phyloP scores from a whole-genome alignment of 2,797 vertebrate genomes.

The Pantherophis vulpinus region DNA sequence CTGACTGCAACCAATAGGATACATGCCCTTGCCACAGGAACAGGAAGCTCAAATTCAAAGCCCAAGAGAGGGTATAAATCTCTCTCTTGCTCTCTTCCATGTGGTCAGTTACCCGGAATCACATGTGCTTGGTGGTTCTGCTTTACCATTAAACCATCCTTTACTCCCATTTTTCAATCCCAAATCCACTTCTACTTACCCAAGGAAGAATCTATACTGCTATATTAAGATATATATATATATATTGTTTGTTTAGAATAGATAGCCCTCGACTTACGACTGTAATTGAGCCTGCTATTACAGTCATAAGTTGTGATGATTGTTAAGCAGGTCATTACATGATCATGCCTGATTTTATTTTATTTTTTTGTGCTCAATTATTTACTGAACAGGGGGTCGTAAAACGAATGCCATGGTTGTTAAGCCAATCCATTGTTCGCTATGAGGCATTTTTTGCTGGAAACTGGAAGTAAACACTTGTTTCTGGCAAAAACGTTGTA shows the following conservation, averaged over 20 bases:
- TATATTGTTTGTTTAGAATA: neutral
- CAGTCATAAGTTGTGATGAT: neutral
- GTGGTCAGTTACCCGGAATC: no score
- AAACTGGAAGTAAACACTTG: neutral
- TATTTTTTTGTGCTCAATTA: neutral
- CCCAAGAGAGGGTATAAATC: no score
- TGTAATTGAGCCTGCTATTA: neutral
- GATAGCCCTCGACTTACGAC: neutral
- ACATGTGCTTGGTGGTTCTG: no score
- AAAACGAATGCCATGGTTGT: neutral
- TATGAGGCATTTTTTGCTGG: neutral
- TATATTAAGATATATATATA: neutral
- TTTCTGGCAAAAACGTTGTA: neutral
- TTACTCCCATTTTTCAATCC: neutral
- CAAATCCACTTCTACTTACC: neutral
- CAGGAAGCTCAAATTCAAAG: no score
- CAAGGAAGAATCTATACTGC: neutral
- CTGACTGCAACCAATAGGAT: no score
- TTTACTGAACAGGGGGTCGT: neutral
- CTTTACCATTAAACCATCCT: neutral
- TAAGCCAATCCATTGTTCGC: neutral
- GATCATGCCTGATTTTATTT: neutral
- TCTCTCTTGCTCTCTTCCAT: no score
- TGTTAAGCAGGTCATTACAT: neutral
- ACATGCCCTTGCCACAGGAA: no score